A percentile compares a stretch with the other conserved stretches of the same genome.
Evolutionary conservation across 2,888 invertebrate species (phyloP).

Genomic region (Oligia latruncula): DNA sequence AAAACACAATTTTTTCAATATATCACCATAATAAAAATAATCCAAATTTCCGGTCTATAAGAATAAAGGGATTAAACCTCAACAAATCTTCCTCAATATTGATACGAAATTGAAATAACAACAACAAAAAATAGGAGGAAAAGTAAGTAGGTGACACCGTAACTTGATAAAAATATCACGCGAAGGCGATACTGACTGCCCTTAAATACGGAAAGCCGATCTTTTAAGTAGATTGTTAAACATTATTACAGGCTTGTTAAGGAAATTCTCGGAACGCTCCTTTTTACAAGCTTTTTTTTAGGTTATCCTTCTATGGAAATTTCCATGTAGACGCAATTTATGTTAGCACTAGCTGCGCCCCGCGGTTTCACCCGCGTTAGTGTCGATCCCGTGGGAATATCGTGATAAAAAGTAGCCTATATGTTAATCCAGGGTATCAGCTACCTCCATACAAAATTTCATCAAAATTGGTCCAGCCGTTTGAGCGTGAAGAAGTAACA

Average conservation of each 20-base stretch:
- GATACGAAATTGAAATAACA: neutral
- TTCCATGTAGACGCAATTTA: constrained; percentile 26
- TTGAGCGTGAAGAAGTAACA: too few relatives aligned
- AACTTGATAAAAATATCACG: constrained; percentile 44
- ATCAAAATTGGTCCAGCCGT: too few relatives aligned
- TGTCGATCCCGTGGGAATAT: too few relatives aligned
- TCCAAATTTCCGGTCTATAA: too few relatives aligned
- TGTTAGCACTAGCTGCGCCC: neutral
- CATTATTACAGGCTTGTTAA: constrained; percentile 60
- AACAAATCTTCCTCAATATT: neutral
- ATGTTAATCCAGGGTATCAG: too few relatives aligned
- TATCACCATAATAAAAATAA: too few relatives aligned
- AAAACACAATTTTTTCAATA: too few relatives aligned
- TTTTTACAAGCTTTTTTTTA: constrained; percentile 9
- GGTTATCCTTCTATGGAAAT: constrained; percentile 9
- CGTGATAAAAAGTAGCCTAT: too few relatives aligned
- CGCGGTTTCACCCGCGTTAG: too few relatives aligned
- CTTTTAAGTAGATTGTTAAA: constrained; percentile 57
- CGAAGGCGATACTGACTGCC: constrained; percentile 21
- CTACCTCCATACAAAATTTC: too few relatives aligned
- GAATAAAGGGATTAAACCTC: neutral
- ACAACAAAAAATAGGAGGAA: neutral
- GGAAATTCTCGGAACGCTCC: constrained; percentile 25
- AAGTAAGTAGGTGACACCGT: constrained; percentile 27
- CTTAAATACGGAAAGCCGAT: constrained; percentile 49